phyloP scores from a whole-genome alignment of 2,113 vertebrate species.

The Aspiorhynchus laticeps region DNA sequence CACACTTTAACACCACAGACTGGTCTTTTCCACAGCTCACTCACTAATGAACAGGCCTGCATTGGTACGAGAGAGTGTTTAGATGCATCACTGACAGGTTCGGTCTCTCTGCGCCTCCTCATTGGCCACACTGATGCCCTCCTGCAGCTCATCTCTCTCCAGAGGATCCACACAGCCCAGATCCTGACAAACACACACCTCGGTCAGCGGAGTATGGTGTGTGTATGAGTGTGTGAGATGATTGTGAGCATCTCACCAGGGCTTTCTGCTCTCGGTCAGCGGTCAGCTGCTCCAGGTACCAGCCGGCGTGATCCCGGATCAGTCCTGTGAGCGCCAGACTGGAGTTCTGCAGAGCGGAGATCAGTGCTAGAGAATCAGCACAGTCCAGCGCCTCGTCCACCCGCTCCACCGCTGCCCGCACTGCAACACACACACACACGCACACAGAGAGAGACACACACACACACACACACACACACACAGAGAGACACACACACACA shows the following conservation, averaged over 20 bases:
- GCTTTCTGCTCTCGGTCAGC: conserved; percentile 84
- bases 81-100: conserved; percentile 59
- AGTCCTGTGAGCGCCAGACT: conserved; percentile 78
- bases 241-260: conserved; percentile 70
- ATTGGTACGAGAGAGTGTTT: too few species aligned
- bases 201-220: background rate
- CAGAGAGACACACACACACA: too few species aligned
- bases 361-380: conserved; percentile 67
- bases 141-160: conserved; percentile 85
- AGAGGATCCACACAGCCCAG: conserved; percentile 83
- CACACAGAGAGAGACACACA: too few species aligned
- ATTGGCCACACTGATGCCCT: conserved; percentile 78
- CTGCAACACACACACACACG: too few species aligned
- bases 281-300: conserved; percentile 86
- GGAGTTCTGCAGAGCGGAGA: conserved; percentile 76
- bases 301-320: conserved; percentile 67
- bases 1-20: background rate
- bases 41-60: background rate
- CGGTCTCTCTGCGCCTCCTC: conserved; percentile 62
- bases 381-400: conserved; percentile 87
- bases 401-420: conserved; percentile 79
- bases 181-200: conserved; percentile 71
- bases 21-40: too few species aligned
- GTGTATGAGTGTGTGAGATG: background rate
- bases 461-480: background rate